phyloP scores from a whole-genome alignment of 2,797 vertebrate species.

The Morus bassanus region DNA sequence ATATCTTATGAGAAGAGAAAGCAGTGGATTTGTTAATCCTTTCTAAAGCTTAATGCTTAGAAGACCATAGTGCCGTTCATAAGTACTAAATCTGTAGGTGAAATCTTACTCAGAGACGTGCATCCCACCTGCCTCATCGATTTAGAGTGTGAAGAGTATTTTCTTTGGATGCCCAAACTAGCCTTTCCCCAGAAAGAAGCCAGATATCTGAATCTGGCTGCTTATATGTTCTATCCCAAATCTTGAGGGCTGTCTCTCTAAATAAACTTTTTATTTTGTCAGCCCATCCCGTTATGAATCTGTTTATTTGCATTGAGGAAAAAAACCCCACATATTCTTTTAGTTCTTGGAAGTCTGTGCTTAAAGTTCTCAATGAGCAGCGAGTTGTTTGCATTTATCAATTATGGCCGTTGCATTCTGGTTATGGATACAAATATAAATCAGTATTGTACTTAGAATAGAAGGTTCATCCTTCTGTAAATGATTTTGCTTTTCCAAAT shows the following conservation, averaged over 20 bases:
- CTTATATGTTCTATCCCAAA: neutral
- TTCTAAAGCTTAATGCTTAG: neutral
- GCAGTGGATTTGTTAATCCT: neutral
- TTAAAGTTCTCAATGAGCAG: neutral
- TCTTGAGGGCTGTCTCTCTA: neutral
- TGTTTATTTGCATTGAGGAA: neutral
- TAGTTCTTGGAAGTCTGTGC: neutral
- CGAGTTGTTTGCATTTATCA: neutral
- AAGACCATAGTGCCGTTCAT: neutral
- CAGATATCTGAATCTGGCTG: neutral
- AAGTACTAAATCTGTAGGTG: neutral
- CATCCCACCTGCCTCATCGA: neutral
- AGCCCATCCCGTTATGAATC: neutral
- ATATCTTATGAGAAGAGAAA: neutral
- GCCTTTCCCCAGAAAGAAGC: neutral
- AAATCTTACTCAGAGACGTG: neutral
- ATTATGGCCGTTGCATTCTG: neutral
- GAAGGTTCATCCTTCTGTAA: neutral
- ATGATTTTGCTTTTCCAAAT: neutral
- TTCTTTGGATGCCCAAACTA: neutral
- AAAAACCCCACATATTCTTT: neutral
- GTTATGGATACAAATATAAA: neutral
- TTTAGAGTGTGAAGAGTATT: neutral
- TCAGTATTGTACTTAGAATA: neutral
- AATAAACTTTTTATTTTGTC: neutral